These are phyloP conservation scores for Gambusia holbrooki DNA, from an alignment of 2,113 vertebrate genomes.

Conservation along the genomic window DNA sequence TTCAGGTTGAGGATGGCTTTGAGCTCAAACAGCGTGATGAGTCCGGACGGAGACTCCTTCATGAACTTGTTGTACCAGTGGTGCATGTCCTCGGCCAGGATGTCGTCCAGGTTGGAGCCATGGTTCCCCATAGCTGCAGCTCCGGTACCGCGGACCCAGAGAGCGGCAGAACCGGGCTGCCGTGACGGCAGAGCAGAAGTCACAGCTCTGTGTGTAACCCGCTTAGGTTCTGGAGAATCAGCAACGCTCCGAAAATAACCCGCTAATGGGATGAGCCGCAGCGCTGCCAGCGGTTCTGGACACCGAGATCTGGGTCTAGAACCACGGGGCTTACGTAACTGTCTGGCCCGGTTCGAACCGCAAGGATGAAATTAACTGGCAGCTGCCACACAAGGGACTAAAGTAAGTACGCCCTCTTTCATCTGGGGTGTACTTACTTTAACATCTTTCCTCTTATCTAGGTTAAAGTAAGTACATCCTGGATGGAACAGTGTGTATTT, in stretches of 20 bases:
- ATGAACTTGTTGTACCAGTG: conserved; percentile 89
- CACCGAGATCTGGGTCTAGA: not conserved
- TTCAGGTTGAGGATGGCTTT: conserved; percentile 85
- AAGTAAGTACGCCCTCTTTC: not conserved
- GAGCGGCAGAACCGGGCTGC: conserved; percentile 13
- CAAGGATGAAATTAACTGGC: not conserved
- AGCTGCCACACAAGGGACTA: not conserved
- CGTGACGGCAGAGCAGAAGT: conserved; percentile 26
- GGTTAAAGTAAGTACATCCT: too few relatives aligned
- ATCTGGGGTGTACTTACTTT: too few relatives aligned
- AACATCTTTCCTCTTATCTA: too few relatives aligned
- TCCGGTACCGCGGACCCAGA: too few relatives aligned
- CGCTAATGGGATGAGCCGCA: conserved; percentile 62
- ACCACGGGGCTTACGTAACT: conserved; percentile 39
- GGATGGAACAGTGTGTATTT: too few relatives aligned
- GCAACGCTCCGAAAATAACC: conserved; percentile 51
- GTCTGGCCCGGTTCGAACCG: not conserved
- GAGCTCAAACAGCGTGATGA: conserved; percentile 88
- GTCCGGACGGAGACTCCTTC: conserved; percentile 84
- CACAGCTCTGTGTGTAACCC: conserved; percentile 59
- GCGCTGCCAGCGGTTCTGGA: not conserved
- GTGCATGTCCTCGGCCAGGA: conserved; percentile 81
- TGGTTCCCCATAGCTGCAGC: conserved; percentile 75
- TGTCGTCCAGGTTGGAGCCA: conserved; percentile 76
- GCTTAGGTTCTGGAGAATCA: conserved; percentile 56